Evolutionary conservation across 2,888 invertebrate genomes (phyloP).

Genomic region (Oligia latruncula): DNA sequence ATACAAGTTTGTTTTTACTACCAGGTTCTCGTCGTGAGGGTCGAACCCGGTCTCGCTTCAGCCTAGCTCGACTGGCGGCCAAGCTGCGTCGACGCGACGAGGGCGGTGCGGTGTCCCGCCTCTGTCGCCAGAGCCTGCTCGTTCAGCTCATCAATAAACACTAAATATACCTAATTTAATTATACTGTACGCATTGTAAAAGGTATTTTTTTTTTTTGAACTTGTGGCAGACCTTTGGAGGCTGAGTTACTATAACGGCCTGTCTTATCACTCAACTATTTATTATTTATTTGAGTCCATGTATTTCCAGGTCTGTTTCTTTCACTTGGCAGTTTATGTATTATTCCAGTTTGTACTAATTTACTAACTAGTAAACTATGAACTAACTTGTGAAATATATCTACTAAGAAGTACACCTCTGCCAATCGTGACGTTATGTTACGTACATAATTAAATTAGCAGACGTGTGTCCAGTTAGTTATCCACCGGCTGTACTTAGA

Average conservation of each 20-base stretch:
- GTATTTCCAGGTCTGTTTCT: background rate
- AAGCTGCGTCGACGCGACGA: conserved; percentile 84
- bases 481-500: background rate
- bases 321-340: background rate
- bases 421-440: too few relatives aligned
- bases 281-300: background rate
- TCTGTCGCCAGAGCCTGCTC: conserved; percentile 94
- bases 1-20: background rate
- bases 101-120: conserved; percentile 92
- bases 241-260: background rate
- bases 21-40: conserved; percentile 58
- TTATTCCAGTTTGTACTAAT: too few relatives aligned
- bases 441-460: too few relatives aligned
- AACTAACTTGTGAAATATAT: background rate
- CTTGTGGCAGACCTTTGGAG: background rate
- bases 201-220: conserved; percentile 41
- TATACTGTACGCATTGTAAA: conserved; percentile 48
- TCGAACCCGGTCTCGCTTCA: conserved; percentile 81
- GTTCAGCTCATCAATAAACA: conserved; percentile 88
- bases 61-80: conserved; percentile 85
- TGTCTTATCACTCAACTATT: too few relatives aligned
- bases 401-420: too few relatives aligned
- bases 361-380: too few relatives aligned
- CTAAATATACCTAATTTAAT: conserved; percentile 65
- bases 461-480: background rate